Evolutionary conservation across 2,113 vertebrate species (phyloP).

Genomic region (Heteronetta atricapilla): DNA sequence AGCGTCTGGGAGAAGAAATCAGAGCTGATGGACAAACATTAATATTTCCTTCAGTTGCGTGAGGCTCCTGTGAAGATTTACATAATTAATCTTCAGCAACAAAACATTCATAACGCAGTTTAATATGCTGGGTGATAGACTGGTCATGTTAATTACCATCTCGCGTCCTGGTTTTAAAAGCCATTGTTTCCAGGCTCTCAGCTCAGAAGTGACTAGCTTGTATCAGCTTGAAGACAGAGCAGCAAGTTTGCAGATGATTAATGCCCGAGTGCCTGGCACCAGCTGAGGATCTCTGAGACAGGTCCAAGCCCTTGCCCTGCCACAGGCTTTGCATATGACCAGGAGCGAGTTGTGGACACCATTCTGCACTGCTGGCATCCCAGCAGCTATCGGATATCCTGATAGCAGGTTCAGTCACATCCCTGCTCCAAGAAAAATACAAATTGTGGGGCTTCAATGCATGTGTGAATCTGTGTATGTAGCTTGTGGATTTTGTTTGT

Average conservation of each 20-base stretch:
- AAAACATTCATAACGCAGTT: slow-evolving; percentile 48
- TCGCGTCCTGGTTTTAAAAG: slow-evolving; percentile 43
- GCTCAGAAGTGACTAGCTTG: slow-evolving; percentile 21
- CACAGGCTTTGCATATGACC: not conserved
- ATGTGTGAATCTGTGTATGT: not conserved
- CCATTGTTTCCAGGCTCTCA: slow-evolving; percentile 11
- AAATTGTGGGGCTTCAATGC: not conserved
- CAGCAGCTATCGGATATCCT: not conserved
- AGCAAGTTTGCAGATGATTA: slow-evolving; percentile 42
- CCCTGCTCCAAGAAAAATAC: not conserved
- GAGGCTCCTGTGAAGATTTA: slow-evolving; percentile 46
- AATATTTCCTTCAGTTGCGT: slow-evolving; percentile 32
- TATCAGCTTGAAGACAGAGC: not conserved
- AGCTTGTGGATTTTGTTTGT: not conserved
- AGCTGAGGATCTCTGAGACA: not conserved
- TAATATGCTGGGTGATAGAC: slow-evolving; percentile 45
- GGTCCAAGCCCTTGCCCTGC: not conserved
- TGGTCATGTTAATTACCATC: slow-evolving; percentile 56
- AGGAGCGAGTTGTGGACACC: not conserved
- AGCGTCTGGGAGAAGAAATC: slow-evolving; percentile 16
- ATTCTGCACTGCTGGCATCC: not conserved
- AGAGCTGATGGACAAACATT: slow-evolving; percentile 13
- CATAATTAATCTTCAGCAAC: slow-evolving; percentile 58
- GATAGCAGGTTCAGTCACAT: not conserved
- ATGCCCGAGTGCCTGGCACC: not conserved